phyloP scores from a whole-genome alignment of 1,140 invertebrate genomes.

The Zaprionus capensis region DNA sequence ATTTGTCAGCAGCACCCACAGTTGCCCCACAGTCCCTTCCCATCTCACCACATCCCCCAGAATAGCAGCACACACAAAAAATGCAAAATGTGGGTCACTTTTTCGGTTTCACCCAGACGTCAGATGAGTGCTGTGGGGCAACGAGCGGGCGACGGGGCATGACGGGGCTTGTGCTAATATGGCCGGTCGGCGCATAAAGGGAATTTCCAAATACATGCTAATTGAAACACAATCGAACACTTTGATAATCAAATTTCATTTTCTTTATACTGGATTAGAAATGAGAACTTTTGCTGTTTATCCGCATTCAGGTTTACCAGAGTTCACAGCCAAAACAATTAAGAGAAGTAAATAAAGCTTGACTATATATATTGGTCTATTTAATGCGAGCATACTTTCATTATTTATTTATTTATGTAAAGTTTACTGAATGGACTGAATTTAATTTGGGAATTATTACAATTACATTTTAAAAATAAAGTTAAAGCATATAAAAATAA shows the following conservation, averaged over 20 bases:
- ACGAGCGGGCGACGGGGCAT: background rate
- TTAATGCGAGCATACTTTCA: no score
- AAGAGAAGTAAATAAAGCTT: background rate
- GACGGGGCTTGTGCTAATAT: slow-evolving; percentile 37
- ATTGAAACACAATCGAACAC: slow-evolving; percentile 60
- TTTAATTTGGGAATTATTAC: no score
- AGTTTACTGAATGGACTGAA: no score
- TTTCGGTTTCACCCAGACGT: slow-evolving; percentile 36
- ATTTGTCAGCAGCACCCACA: slow-evolving; percentile 55
- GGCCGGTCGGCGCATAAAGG: slow-evolving; percentile 20
- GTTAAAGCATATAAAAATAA: no score
- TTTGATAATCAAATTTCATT: slow-evolving; percentile 61
- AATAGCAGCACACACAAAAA: slow-evolving; percentile 18
- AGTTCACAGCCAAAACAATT: slow-evolving; percentile 2
- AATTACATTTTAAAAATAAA: no score
- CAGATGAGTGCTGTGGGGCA: background rate
- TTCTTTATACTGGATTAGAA: slow-evolving; percentile 40
- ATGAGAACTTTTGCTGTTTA: background rate
- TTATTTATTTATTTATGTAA: no score
- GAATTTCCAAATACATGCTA: slow-evolving; percentile 53
- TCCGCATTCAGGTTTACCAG: slow-evolving; percentile 5
- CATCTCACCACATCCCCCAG: background rate
- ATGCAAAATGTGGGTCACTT: slow-evolving; percentile 43
- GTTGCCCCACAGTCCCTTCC: slow-evolving; percentile 8
- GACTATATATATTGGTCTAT: no score